These are phyloP conservation scores for Centrocercus urophasianus DNA, from an alignment of 2,113 vertebrate species.

Conservation along the genomic window DNA sequence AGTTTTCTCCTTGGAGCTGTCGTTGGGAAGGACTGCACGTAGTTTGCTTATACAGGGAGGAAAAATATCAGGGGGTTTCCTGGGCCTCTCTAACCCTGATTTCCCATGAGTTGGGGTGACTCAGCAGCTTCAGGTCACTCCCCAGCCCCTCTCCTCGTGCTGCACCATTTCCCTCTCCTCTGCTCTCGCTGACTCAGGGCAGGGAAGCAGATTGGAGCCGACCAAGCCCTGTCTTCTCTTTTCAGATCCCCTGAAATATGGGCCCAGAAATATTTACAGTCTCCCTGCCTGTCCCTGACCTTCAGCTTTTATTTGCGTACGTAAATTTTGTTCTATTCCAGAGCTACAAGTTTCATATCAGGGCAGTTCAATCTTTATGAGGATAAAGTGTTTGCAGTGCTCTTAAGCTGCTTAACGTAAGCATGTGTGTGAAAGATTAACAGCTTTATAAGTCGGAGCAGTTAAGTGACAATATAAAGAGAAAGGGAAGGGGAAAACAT, in stretches of 20 bases:
- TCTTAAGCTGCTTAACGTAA: slow-evolving; percentile 71
- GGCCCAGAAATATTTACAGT: slow-evolving; percentile 58
- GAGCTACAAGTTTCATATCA: slow-evolving; percentile 65
- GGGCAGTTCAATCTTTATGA: slow-evolving; percentile 75
- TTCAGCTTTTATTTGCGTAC: slow-evolving; percentile 73
- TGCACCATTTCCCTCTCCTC: not conserved
- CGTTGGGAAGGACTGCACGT: not conserved
- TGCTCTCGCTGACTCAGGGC: slow-evolving; percentile 47
- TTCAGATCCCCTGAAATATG: not conserved
- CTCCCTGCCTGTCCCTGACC: slow-evolving; percentile 59
- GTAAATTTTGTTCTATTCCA: slow-evolving; percentile 65
- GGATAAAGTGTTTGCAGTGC: slow-evolving; percentile 71
- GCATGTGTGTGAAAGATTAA: slow-evolving; percentile 76
- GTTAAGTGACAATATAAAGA: slow-evolving; percentile 70
- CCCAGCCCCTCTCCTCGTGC: not conserved
- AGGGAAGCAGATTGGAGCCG: not conserved
- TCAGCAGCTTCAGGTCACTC: not conserved
- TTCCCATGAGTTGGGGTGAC: not conserved
- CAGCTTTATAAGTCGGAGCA: slow-evolving; percentile 57
- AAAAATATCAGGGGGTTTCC: not conserved
- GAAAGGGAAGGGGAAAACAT: slow-evolving; percentile 63
- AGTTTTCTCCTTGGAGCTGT: not conserved
- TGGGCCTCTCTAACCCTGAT: not conserved
- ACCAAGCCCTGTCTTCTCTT: not conserved
- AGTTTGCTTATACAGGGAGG: not conserved